Base-by-base conservation (phyloP, 2,797 vertebrate genomes). In the Peromyscus aztecus region DNA sequence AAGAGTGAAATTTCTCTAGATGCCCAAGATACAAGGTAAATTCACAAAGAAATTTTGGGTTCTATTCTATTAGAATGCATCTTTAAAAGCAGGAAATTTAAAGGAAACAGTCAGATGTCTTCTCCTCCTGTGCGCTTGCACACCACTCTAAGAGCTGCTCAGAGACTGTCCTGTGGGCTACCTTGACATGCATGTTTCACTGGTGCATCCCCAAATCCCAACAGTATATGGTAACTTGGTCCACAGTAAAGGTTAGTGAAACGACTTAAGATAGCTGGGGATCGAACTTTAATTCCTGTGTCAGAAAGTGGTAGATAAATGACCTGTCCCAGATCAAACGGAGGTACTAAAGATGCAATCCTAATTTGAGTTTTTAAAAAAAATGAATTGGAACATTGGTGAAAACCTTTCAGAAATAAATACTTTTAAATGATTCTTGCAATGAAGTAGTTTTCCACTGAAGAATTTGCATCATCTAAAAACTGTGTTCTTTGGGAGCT, bases 291-390 rank as follows among this genome's bases (percentile, higher is more conserved):
- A 76, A 31, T 46, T 49, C 82, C 31, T 57, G 31, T 24, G 65
- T 40, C n/a, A 84, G 40, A 63, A 11, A 91, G 8, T 6, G 6
- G 87, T 52, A 59, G 46, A 75, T 31, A 40, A 29, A 80, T 93
- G 37, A 14, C 13, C 31, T 83, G 9, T 4, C 49, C 23, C 12
- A 29, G 69, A 55, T 63, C 59, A 55, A 71, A 65, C 81, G 82
- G 78, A 90, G n/a, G 81, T 31, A 37, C 23, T 80, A 16, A 73
- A 52, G 27, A 86, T 34, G 27, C 37, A 69, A 77, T n/a, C 67
- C 61, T 76, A 43, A 95, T 94, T 52, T 67, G 67, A 83, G 78
- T 83, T 92, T 83, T 57, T n/a, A 91, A 75, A 69, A 91, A 89
- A 9, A 49, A 40, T 31, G 27, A 49, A 49, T 85, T 90, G 84